A percentile compares a stretch with the other conserved stretches of the same genome.
These are phyloP conservation scores for Propithecus perrieri DNA, from an alignment of 2,797 vertebrate species.

Conservation along the genomic window DNA sequence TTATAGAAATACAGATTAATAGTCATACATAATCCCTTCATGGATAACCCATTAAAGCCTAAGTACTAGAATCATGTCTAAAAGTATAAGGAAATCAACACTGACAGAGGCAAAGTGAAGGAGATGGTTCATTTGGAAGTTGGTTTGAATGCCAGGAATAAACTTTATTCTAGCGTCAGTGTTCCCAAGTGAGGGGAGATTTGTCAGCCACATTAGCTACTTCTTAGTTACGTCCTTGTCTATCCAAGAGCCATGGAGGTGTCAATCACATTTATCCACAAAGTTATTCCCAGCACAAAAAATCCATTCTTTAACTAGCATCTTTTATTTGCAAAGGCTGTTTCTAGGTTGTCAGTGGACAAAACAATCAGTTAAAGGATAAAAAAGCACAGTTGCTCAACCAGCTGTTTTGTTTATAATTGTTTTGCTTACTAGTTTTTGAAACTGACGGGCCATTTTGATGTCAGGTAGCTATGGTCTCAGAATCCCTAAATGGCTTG, in stretches of 20 bases:
- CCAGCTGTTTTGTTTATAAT: background rate
- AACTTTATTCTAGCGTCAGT: background rate
- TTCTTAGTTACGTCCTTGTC: slow-evolving; percentile 49
- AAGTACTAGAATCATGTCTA: background rate
- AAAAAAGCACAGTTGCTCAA: background rate
- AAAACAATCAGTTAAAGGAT: background rate
- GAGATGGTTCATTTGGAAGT: background rate
- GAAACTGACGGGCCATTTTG: background rate
- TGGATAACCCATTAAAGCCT: background rate
- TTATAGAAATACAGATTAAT: background rate
- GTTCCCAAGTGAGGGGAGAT: background rate
- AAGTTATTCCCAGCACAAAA: background rate
- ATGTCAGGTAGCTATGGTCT: background rate
- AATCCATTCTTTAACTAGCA: background rate
- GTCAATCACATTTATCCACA: background rate
- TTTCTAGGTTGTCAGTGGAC: background rate
- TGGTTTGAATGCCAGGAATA: background rate
- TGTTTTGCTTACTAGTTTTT: background rate
- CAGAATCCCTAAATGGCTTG: background rate
- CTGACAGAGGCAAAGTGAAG: background rate
- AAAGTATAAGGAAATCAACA: fast-evolving
- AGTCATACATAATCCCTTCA: background rate
- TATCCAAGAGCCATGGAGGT: background rate
- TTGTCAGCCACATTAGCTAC: background rate
- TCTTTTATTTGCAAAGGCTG: background rate